Base-by-base conservation (phyloP, 2,797 vertebrate species). In the Gallinago nigripennis region DNA sequence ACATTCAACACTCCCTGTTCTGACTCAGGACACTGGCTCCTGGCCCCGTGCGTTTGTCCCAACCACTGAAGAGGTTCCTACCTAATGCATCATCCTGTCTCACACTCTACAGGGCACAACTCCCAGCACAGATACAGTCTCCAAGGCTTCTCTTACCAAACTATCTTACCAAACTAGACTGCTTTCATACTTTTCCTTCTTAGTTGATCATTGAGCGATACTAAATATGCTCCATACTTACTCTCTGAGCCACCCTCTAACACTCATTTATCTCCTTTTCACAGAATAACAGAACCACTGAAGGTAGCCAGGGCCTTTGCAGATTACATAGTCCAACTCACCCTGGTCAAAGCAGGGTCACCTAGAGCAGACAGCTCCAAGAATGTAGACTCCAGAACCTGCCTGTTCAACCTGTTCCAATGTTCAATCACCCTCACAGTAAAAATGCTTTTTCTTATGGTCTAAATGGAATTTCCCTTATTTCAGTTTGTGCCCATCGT, bases 51-150 rank as follows among this genome's bases (percentile, higher is more conserved):
- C 19, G 11, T 53, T 78, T 58, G 24, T 25, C 31, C 20, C 1
- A 0, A 6, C 5, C 43, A 25, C 12, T 14, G 31, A 0, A 82
- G 35, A 60, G 4, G 5, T 8, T 28, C 39, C 25, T 23, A 17
- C 41, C 24, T 45, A 63, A 45, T 5, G 6, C 25, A 39, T 12
- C 25, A 64, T 33, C 16, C 50, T 27, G 21, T 24, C 35, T 76
- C 50, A 77, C 14, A n/a, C 6, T 23, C 54, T 57, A 25, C n/a
- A 69, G 70, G 1, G 2, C 35, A 46, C 11, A 56, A 8, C 20
- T 82, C 41, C 30, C 45, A 78, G 45, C 56, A 69, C 30, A 73
- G 25, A 28, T 2, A 53, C 4, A n/a, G 35, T 28, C 31, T 68
- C 65, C 28, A 64, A 73, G 19, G 25, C n/a, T 56, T 30, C 48